Percentiles rank a stretch among this genome's conserved stretches.
Conservation (phyloP, 2,888 invertebrate species). For the Atrina japonica region DNA sequence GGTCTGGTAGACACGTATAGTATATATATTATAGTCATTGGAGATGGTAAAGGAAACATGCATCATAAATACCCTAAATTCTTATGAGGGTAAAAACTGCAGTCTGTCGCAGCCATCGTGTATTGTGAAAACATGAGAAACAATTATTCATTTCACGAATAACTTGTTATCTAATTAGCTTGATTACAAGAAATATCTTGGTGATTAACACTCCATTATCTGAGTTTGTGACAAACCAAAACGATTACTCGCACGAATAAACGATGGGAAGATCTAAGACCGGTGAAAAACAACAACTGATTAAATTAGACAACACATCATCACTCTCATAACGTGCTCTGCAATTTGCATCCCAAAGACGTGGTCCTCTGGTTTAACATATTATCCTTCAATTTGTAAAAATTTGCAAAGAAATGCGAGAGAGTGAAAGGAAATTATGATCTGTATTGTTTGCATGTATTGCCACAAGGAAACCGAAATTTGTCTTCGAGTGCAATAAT, state of each 20-base stretch:
- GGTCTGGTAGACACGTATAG: too few species aligned
- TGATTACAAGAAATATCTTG: too few species aligned
- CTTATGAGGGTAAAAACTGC: too few species aligned
- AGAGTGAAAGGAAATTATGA: not conserved
- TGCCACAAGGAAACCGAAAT: conserved; percentile 3
- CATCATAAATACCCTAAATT: too few species aligned
- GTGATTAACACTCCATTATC: too few species aligned
- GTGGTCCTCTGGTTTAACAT: not conserved
- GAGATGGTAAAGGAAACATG: too few species aligned
- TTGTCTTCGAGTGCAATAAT: conserved; percentile 8
- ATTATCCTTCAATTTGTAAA: conserved; percentile 23
- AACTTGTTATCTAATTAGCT: too few species aligned
- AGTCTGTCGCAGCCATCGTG: too few species aligned
- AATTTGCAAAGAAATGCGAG: conserved; percentile 17
- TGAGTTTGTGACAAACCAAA: not conserved
- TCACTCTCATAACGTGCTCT: not conserved
- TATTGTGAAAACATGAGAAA: too few species aligned
- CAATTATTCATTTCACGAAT: too few species aligned
- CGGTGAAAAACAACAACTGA: not conserved
- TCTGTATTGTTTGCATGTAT: not conserved
- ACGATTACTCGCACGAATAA: conserved; percentile 2
- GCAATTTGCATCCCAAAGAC: not conserved
- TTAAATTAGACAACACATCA: not conserved
- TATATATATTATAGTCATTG: too few species aligned
- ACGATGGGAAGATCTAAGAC: not conserved